phyloP scores from a whole-genome alignment of 2,797 vertebrate species.

The Cuculus canorus region DNA sequence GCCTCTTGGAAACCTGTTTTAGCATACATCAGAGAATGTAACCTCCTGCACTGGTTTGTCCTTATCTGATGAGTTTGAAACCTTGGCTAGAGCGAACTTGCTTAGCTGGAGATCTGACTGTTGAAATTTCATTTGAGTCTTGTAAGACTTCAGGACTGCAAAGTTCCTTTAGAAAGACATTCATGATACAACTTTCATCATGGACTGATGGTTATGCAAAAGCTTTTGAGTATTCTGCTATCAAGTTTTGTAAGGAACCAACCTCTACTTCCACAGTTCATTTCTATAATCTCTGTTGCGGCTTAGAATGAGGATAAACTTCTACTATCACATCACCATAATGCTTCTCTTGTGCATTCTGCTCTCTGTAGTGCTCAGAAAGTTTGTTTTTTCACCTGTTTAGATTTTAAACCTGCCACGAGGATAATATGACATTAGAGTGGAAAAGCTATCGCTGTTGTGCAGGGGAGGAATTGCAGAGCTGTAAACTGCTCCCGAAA shows the following conservation, averaged over 20 bases:
- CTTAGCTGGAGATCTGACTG: not conserved
- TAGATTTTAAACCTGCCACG: slow-evolving; percentile 51
- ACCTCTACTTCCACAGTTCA: not conserved
- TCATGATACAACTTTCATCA: not conserved
- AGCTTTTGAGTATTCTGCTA: not conserved
- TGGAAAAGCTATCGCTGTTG: slow-evolving; percentile 64
- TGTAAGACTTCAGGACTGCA: not conserved
- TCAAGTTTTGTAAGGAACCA: not conserved
- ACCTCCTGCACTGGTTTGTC: not conserved
- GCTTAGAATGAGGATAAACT: not conserved
- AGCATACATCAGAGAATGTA: fast-evolving
- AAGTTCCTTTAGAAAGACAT: not conserved
- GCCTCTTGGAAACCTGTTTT: not conserved
- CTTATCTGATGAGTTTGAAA: not conserved
- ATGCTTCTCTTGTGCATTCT: not conserved
- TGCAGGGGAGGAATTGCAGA: slow-evolving; percentile 64
- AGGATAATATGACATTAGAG: slow-evolving; percentile 70
- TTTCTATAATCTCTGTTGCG: not conserved
- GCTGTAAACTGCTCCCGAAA: slow-evolving; percentile 70
- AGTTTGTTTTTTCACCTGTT: slow-evolving; percentile 72
- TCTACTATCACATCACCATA: not conserved
- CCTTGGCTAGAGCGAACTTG: not conserved
- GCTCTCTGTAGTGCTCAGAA: not conserved
- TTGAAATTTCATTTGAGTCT: not conserved
- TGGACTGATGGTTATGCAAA: not conserved